A percentile compares a stretch with the other conserved stretches of the same genome.
Conservation (phyloP, 2,113 vertebrate species). For the Ptychochromis oligacanthus region DNA sequence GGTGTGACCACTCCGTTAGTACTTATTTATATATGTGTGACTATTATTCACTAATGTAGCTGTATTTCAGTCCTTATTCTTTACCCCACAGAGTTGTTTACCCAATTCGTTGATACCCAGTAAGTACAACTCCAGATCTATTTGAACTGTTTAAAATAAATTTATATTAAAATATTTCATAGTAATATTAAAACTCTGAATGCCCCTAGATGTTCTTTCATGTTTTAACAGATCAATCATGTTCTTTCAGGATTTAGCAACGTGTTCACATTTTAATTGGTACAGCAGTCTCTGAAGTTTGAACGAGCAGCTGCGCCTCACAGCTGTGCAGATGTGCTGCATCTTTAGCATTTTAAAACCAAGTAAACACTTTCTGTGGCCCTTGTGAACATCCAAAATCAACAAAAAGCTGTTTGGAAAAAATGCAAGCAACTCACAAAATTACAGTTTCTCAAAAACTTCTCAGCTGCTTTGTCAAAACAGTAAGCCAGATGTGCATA, state of each 20-base stretch:
- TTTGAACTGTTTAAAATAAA: neutral
- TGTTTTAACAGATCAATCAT: neutral
- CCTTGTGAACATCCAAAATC: neutral
- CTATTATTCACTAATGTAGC: neutral
- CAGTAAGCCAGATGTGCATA: neutral
- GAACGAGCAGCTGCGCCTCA: neutral
- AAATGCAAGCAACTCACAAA: neutral
- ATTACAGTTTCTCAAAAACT: neutral
- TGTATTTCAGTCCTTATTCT: neutral
- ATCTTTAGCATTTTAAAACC: neutral
- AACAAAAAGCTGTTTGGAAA: neutral
- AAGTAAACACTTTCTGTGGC: neutral
- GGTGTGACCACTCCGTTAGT: neutral
- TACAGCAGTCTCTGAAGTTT: neutral
- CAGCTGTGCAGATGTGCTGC: neutral
- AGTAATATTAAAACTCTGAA: no score
- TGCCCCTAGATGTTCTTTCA: no score
- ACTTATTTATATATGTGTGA: neutral
- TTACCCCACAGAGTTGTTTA: neutral
- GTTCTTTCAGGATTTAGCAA: neutral
- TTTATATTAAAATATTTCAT: neutral
- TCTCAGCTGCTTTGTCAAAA: neutral
- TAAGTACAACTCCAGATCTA: neutral
- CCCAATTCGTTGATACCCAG: neutral
- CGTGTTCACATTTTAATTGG: neutral